These are phyloP conservation scores for Menura novaehollandiae DNA, from an alignment of 2,113 vertebrate species.

Conservation along the genomic window DNA sequence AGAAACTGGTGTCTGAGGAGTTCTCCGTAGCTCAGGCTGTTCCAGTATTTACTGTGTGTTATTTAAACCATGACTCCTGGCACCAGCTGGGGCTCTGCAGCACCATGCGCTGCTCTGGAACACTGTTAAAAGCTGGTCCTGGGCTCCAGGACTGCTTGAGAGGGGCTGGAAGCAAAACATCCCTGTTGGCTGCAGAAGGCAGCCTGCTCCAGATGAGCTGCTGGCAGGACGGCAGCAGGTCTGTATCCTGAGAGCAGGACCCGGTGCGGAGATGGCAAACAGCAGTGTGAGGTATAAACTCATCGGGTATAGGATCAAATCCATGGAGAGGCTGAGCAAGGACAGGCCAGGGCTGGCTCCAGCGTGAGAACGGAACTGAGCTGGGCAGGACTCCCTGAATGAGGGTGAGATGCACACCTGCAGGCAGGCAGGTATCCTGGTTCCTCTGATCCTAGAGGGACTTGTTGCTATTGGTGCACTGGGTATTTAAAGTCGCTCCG, in stretches of 20 bases:
- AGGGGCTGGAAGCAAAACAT: neutral
- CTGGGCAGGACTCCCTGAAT: accelerated
- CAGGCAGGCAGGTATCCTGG: neutral
- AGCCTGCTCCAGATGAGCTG: neutral
- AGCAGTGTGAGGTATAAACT: neutral
- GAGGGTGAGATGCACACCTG: neutral
- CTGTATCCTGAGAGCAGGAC: neutral
- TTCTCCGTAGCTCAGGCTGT: neutral
- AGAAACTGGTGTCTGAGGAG: constrained; percentile 43
- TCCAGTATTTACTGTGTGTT: constrained; percentile 45
- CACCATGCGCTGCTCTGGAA: neutral
- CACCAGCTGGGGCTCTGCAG: neutral
- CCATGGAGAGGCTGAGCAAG: neutral
- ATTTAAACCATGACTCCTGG: constrained; percentile 1
- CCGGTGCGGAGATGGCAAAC: neutral
- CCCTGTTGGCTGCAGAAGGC: neutral
- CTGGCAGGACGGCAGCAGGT: neutral
- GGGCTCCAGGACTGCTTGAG: neutral
- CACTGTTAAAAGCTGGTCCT: neutral
- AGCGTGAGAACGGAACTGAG: accelerated
- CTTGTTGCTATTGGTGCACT: accelerated
- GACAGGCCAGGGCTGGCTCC: neutral
- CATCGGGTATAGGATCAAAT: neutral
- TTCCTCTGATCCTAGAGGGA: neutral
- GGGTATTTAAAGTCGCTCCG: neutral